Conservation (phyloP, 2,113 vertebrate genomes). For the Oxyruncus cristatus region DNA sequence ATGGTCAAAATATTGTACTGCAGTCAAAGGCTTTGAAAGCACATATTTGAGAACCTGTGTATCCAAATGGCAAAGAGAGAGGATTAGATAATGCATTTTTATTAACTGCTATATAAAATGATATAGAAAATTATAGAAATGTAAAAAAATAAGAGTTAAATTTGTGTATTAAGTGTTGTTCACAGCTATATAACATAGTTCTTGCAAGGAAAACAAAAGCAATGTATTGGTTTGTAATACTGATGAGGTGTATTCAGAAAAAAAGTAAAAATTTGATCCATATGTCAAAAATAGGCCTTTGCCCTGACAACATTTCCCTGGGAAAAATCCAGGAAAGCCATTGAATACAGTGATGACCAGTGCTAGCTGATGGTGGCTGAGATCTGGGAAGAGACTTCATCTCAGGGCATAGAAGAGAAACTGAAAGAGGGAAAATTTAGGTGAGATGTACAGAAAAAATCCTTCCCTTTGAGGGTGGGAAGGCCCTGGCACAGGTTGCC, state of each 20-base stretch:
- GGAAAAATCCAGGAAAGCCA: background rate
- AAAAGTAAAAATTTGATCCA: background rate
- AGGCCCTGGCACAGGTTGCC: background rate
- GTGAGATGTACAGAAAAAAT: background rate
- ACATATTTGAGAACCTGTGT: background rate
- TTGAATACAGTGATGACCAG: background rate
- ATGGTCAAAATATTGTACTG: background rate
- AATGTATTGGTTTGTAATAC: background rate
- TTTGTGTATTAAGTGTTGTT: background rate
- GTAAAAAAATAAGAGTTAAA: background rate
- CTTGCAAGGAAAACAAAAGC: background rate
- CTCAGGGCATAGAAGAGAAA: background rate
- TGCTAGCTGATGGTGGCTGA: background rate
- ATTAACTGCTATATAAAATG: background rate
- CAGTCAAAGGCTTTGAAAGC: constrained; percentile 7
- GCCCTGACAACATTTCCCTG: background rate
- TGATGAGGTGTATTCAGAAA: background rate
- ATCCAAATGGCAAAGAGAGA: background rate
- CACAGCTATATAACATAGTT: background rate
- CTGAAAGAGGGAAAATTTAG: background rate
- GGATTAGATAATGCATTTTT: background rate
- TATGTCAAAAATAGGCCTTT: background rate
- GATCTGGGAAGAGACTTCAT: background rate
- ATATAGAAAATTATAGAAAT: background rate
- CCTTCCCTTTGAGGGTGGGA: background rate